These are phyloP conservation scores for Ylistrum balloti DNA, from an alignment of 1,140 invertebrate species.

Conservation along the genomic window DNA sequence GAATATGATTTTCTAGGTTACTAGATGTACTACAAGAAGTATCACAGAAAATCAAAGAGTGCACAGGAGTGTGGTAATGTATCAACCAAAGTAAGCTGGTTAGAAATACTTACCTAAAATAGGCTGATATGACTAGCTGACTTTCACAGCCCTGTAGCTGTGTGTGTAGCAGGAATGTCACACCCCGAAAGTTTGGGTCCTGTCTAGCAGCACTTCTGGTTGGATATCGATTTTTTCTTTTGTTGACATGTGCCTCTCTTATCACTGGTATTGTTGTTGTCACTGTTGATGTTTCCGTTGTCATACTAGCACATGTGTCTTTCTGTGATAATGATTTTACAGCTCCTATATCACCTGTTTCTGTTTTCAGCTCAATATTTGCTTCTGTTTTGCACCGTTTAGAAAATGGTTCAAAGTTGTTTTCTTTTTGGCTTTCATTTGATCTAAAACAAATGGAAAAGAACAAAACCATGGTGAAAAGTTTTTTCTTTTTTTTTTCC, in stretches of 20 bases:
- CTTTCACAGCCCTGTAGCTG: constrained; percentile 57
- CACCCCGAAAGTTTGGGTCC: constrained; percentile 70
- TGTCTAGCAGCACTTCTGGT: constrained; percentile 61
- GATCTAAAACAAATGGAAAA: no score
- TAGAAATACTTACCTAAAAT: constrained; percentile 66
- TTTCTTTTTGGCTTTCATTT: background rate
- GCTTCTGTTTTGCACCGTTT: background rate
- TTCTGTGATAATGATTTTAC: background rate
- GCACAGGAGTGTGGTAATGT: no score
- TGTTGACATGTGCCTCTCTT: background rate
- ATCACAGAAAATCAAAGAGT: no score
- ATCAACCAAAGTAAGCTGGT: no score
- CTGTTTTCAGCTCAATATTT: background rate
- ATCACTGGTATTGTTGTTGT: background rate
- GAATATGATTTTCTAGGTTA: no score
- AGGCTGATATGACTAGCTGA: constrained; percentile 63
- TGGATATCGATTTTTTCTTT: constrained; percentile 59
- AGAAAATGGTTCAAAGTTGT: background rate
- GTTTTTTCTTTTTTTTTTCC: no score
- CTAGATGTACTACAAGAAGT: no score
- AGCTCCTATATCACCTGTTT: background rate
- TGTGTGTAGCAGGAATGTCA: constrained; percentile 63
- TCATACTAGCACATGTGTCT: background rate
- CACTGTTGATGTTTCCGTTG: background rate
- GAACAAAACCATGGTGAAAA: no score